Evolutionary conservation across 1,140 invertebrate genomes (phyloP).

Genomic region (Pemphigus obesinymphae): DNA sequence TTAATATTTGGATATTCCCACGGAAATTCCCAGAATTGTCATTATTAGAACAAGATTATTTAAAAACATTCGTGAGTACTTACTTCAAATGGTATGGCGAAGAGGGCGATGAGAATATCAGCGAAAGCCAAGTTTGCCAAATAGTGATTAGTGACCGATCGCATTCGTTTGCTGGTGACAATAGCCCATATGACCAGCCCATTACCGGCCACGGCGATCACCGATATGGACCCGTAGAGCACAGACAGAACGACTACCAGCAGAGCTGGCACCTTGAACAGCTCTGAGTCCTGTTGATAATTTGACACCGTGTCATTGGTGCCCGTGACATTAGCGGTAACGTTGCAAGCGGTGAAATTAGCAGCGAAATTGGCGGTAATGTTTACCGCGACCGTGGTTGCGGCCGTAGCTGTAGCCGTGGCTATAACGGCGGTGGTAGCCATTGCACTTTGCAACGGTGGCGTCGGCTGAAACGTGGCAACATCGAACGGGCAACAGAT

Average conservation of each 20-base stretch:
- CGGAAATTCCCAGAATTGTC: too few relatives aligned
- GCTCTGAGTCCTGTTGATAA: background rate
- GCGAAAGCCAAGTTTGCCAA: conserved; percentile 55
- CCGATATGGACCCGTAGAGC: conserved; percentile 57
- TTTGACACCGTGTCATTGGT: background rate
- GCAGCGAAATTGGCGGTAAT: background rate
- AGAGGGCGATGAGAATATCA: conserved; percentile 53
- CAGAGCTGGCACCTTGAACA: conserved; percentile 54
- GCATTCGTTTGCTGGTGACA: conserved; percentile 52
- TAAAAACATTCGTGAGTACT: background rate
- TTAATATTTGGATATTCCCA: too few relatives aligned
- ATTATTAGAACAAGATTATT: too few relatives aligned
- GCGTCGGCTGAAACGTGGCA: background rate
- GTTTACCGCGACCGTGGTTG: background rate
- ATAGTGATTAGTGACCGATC: conserved; percentile 57
- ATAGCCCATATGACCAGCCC: conserved; percentile 57
- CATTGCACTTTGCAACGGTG: background rate
- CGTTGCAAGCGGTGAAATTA: background rate
- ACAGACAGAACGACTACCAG: conserved; percentile 55
- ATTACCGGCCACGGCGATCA: conserved; percentile 57
- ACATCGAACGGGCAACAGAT: background rate
- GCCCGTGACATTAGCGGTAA: background rate
- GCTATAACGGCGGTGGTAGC: background rate
- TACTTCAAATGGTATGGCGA: conserved; percentile 55
- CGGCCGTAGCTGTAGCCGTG: too few relatives aligned